Evolutionary conservation across 2,888 invertebrate genomes (phyloP).

Genomic region (Diplolepis rosae): DNA sequence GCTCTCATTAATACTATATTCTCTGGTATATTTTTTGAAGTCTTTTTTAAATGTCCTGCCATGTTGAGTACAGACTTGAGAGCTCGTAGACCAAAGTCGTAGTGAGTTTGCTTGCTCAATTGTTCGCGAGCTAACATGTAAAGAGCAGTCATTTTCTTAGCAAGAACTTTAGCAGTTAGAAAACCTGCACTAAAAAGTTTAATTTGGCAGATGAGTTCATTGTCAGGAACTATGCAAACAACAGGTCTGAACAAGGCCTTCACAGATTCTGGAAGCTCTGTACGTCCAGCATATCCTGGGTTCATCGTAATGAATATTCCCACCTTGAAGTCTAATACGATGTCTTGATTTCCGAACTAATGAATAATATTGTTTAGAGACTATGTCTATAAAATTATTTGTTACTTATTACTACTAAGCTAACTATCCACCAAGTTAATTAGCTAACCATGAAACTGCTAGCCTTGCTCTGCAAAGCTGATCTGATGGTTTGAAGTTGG

Average conservation of each 20-base stretch:
- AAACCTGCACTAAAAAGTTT: constrained; percentile 95
- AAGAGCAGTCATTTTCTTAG: constrained; percentile 95
- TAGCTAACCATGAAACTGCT: constrained; percentile 82
- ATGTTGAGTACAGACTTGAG: constrained; percentile 93
- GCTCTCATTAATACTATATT: constrained; percentile 93
- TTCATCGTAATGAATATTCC: constrained; percentile 98
- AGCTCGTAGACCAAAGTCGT: constrained; percentile 94
- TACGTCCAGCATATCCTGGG: constrained; percentile 93
- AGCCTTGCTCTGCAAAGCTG: constrained; percentile 85
- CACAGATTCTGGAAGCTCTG: constrained; percentile 93
- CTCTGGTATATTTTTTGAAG: constrained; percentile 86
- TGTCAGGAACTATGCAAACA: constrained; percentile 92
- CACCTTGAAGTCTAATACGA: constrained; percentile 87
- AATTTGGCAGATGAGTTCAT: constrained; percentile 93
- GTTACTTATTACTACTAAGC: neutral
- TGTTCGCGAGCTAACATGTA: constrained; percentile 91
- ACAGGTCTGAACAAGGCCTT: constrained; percentile 94
- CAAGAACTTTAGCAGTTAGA: constrained; percentile 89
- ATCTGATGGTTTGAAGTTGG: constrained; percentile 91
- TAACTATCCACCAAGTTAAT: neutral
- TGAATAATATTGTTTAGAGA: constrained; percentile 14
- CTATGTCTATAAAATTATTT: neutral
- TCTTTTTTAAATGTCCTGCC: constrained; percentile 91
- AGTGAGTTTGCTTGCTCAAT: constrained; percentile 93
- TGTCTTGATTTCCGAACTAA: constrained; percentile 90